These are phyloP conservation scores for Megamerina dolium DNA, from an alignment of 2,888 invertebrate species.

Conservation along the genomic window DNA sequence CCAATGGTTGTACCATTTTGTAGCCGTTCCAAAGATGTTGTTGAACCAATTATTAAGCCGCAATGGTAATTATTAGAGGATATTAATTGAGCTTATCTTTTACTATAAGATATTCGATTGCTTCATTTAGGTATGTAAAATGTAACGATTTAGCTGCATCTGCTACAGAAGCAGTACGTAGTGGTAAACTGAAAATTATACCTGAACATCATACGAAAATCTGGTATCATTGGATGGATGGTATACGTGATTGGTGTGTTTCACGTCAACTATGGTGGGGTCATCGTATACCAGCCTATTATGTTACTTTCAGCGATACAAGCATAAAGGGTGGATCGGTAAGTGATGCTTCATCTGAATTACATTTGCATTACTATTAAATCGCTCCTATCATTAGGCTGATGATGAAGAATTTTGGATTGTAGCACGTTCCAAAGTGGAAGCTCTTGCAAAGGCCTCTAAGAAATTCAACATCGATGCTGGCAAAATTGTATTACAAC, in stretches of 20 bases:
- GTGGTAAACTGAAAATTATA: conserved; percentile 78
- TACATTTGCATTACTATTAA: too few species aligned
- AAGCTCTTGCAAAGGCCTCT: conserved; percentile 75
- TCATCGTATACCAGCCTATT: conserved; percentile 93
- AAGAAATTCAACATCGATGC: conserved; percentile 57
- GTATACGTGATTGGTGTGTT: conserved; percentile 97
- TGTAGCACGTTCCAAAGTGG: conserved; percentile 64
- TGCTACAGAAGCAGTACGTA: conserved; percentile 74
- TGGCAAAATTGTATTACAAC: conserved; percentile 56
- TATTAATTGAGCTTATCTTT: background rate
- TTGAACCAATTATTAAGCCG: conserved; percentile 91
- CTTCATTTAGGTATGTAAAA: conserved; percentile 71
- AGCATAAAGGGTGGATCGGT: conserved; percentile 41
- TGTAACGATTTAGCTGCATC: conserved; percentile 84
- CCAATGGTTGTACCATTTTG: conserved; percentile 95
- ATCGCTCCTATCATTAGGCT: conserved; percentile 29
- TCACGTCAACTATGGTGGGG: conserved; percentile 99
- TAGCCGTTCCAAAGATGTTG: conserved; percentile 94
- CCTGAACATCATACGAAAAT: conserved; percentile 87
- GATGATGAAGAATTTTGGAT: conserved; percentile 68
- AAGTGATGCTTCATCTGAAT: conserved; percentile 29
- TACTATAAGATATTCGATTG: background rate
- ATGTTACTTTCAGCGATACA: conserved; percentile 56
- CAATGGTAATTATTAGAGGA: conserved; percentile 70
- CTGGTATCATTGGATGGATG: conserved; percentile 96